Evolutionary conservation across 1,140 invertebrate species (phyloP), one percentile per base, ranked within the genome.

Genomic region (Formica exsecta): DNA sequence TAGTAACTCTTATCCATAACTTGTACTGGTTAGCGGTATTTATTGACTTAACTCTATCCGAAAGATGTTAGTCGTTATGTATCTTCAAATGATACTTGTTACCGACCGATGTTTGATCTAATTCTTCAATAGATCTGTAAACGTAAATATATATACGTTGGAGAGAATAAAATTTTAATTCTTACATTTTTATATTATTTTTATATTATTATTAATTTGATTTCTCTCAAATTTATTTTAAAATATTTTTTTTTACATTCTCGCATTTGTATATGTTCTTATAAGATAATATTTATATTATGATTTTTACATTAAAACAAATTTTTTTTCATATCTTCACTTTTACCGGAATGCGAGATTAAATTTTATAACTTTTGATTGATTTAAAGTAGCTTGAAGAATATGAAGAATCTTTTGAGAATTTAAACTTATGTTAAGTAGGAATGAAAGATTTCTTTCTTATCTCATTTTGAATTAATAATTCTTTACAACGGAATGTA

Each of bases 1-100:
- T 80, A 80, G 32, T 57, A 80, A 70, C 16, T 80, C 22, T 64
- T 36, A 64, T 32, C 29, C 5, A 32, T 16, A 29, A 44, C 13
- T 48, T 68, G 29, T 70, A 70, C 51, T 80, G 65, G 36, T 80
- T 70, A 80, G 36, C 48, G 64, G 36, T 80, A 68, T 68, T 9
- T 1, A 13, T 16, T 70, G 13, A 32, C 36, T n/a, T 65, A 38
- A 66, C 8, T 32, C n/a, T 2, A 32, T 29, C 5, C 16, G 22
- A 68, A 54, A 70, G 62, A 4, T 8, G 7, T 79, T 41, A 32
- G 32, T 68, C 7, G 9, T 32, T n/a, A 48, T 22, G 64, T 80
- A 80, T 70, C 77, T 41, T 70, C 77, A 48, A 29, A 80, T 16
- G 77, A 80, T 80, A 80, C n/a, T 25, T 5, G 8, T 80, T 80